These are phyloP conservation scores for Jaculus jaculus DNA, from an alignment of 2,113 vertebrate genomes.

Conservation along the genomic window DNA sequence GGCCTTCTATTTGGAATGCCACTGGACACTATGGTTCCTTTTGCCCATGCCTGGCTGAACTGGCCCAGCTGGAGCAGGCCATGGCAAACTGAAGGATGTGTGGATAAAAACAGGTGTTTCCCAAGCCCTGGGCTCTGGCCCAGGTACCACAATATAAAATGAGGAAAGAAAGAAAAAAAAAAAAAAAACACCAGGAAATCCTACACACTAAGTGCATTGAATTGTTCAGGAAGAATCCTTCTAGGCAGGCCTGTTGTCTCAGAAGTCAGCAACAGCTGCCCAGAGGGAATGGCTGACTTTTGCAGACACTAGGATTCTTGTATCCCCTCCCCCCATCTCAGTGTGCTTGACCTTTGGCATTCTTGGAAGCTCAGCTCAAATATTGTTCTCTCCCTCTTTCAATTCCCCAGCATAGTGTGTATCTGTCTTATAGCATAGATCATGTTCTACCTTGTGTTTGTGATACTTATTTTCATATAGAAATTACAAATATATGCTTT, in stretches of 20 bases:
- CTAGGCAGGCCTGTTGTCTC: slow-evolving; percentile 5
- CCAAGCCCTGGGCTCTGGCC: slow-evolving; percentile 35
- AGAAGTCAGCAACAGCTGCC: slow-evolving; percentile 44
- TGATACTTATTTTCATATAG: slow-evolving; percentile 39
- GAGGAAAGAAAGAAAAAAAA: slow-evolving; percentile 62
- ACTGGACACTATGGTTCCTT: not conserved
- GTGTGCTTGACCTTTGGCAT: slow-evolving; percentile 35
- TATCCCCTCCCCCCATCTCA: not conserved
- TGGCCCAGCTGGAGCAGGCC: not conserved
- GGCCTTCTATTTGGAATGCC: not conserved
- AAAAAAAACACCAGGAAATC: slow-evolving; percentile 67
- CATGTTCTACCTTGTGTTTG: not conserved
- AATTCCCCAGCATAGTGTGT: not conserved
- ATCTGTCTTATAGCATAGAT: not conserved
- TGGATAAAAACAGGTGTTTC: slow-evolving; percentile 65
- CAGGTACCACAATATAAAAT: slow-evolving; percentile 65
- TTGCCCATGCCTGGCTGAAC: not conserved
- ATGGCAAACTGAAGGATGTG: not conserved
- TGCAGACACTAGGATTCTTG: not conserved
- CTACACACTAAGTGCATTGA: not conserved
- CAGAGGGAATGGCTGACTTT: slow-evolving; percentile 8
- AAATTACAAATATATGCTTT: slow-evolving; percentile 1
- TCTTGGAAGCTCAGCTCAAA: slow-evolving; percentile 35
- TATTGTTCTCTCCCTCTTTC: not conserved
- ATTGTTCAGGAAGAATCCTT: slow-evolving; percentile 56